Evolutionary conservation across 2,113 vertebrate species (phyloP), one percentile per base, ranked within the genome.

Genomic region (Synchiropus splendidus): DNA sequence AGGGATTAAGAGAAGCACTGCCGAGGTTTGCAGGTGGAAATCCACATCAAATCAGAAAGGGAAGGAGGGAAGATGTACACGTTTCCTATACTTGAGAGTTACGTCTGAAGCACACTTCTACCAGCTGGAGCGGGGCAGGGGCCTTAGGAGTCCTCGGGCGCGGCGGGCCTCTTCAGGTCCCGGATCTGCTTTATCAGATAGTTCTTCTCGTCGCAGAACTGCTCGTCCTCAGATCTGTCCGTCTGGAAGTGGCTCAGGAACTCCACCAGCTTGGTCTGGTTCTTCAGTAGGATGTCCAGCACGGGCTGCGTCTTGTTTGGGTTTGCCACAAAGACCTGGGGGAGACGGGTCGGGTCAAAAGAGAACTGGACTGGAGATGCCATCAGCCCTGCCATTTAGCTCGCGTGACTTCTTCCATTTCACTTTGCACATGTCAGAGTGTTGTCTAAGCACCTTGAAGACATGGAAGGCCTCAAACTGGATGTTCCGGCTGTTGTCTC

Each of bases 391-490:
- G 21, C 21, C n/a, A n/a, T n/a, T n/a, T n/a, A n/a, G n/a, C n/a
- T n/a, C n/a, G n/a, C n/a, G n/a, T n/a, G n/a, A n/a, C n/a, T n/a
- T n/a, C n/a, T n/a, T n/a, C n/a, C n/a, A n/a, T n/a, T n/a, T n/a
- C n/a, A n/a, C n/a, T n/a, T n/a, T n/a, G n/a, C n/a, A n/a, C n/a
- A n/a, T 35, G 34, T 45, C 16, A 11, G 2, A 18, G 16, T 13
- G 38, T 12, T 36, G n/a, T 40, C 4, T 8, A 18, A 33, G 12
- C 54, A 97, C 94, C 94, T 97, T 98, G 70, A 98, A 98, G 54
- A 98, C 94, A 0, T 98, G 94, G 72, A 98, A 98, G 6, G 94
- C 94, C 82, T 98, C 94, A 69, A 97, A 97, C 75, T 98, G 94
- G 72, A 96, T 98, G 81, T 97, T 98, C 45, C 94, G 89, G 67